phyloP scores from a whole-genome alignment of 1,140 invertebrate species.

The Drosophila saltans region DNA sequence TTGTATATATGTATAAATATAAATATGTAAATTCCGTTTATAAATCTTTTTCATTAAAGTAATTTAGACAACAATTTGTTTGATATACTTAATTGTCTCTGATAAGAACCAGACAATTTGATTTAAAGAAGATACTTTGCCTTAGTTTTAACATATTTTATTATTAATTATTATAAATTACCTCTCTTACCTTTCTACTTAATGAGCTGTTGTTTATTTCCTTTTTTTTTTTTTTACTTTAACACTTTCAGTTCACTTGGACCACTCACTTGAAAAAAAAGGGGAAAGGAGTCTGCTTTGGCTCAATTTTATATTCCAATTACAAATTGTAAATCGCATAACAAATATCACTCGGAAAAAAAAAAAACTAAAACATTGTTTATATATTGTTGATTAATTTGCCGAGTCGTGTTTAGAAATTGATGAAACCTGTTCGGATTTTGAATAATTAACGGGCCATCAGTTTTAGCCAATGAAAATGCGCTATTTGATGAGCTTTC shows the following conservation, averaged over 20 bases:
- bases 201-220: background rate
- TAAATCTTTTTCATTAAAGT: too few species aligned
- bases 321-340: background rate
- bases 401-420: background rate
- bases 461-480: background rate
- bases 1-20: too few species aligned
- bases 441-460: background rate
- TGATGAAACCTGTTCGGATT: background rate
- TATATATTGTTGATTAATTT: background rate
- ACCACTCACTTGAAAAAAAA: background rate
- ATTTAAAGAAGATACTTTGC: too few species aligned
- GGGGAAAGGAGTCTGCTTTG: too few species aligned
- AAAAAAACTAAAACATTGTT: background rate
- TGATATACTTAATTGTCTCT: too few species aligned
- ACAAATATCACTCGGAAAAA: background rate
- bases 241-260: background rate
- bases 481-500: background rate
- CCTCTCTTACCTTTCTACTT: background rate
- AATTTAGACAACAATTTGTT: too few species aligned
- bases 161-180: background rate
- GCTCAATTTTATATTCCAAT: background rate
- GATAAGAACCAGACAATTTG: too few species aligned
- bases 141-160: too few species aligned
- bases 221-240: background rate
- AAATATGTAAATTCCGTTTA: too few species aligned